Conservation (phyloP, 2,113 vertebrate species). For the Acinonyx jubatus region DNA sequence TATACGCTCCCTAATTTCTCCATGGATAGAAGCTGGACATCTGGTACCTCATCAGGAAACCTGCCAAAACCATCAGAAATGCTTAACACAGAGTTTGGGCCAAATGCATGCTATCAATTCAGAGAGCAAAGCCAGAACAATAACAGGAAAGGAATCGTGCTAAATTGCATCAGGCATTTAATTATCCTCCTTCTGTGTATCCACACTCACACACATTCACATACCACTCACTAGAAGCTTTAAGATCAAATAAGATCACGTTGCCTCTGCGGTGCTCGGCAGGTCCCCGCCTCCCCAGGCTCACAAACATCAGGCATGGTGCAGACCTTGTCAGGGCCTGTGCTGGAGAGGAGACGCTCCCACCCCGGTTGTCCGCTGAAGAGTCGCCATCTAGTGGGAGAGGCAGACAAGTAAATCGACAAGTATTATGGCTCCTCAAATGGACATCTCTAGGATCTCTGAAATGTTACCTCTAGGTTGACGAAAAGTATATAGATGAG, state of each 20-base stretch:
- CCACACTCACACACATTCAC: no score
- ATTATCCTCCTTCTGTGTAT: slow-evolving; percentile 57
- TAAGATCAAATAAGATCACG: background rate
- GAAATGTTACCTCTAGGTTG: background rate
- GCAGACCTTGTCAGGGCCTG: rapidly evolving
- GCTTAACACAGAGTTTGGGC: slow-evolving; percentile 77
- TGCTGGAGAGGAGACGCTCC: rapidly evolving
- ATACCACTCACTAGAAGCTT: background rate
- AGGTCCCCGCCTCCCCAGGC: rapidly evolving
- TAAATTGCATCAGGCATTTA: slow-evolving; percentile 77
- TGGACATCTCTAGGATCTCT: background rate
- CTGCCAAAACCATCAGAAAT: slow-evolving; percentile 80
- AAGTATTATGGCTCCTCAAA: rapidly evolving
- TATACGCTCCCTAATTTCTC: slow-evolving; percentile 44
- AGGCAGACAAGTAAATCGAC: background rate
- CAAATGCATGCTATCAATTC: slow-evolving; percentile 78
- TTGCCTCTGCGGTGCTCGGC: rapidly evolving
- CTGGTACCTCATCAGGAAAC: slow-evolving; percentile 81
- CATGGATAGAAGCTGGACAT: slow-evolving; percentile 66
- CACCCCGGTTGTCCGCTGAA: background rate
- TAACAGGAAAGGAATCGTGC: slow-evolving; percentile 66
- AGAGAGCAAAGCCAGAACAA: slow-evolving; percentile 58
- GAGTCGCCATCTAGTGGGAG: background rate
- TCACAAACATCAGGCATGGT: rapidly evolving
- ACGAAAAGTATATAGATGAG: rapidly evolving